Base-by-base conservation (phyloP, 2,888 invertebrate genomes). In the Eupsilia transversa region DNA sequence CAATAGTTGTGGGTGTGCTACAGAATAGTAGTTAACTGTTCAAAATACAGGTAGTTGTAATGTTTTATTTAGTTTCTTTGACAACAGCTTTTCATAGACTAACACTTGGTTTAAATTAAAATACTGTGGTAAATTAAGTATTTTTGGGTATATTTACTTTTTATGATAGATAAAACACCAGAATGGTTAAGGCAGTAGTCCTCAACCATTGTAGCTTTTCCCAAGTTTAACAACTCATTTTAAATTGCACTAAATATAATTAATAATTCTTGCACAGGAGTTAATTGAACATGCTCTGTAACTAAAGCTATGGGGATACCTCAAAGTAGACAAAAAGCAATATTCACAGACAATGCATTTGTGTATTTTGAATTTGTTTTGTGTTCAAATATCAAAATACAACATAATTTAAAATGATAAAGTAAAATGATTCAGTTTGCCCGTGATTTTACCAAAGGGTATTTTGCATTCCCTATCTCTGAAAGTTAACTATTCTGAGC, bases 1-100 rank as follows among this genome's bases (percentile, higher is more conserved):
- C 56, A 78, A 74, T 43, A 80, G 56, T 38, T 0, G 27, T 63
- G 41, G 30, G 41, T 30, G 49, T 43, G 56, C 46, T 46, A n/a
- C 20, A 63, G 71, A 46, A 56, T 56, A 49, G 38, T 49, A 77
- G 33, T 49, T 14, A 35, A 76, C 20, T 20, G 30, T 43, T 27
- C 41, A 35, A 74, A 14, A 38, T 17, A 64, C 30, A 41, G 75
- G 38, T 74, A 67, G 38, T 38, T 59, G 9, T 33, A 67, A 38
- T 59, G 52, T 52, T 59, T 43, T 14, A 41, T 0, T 57, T 33
- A 2, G 14, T 59, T 74, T 38, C 12, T 35, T 41, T 41, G 30
- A 74, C 9, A 63, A 43, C 23, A 27, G 12, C n/a, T 23, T 49
- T 10, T 35, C 33, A 41, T 41, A n/a, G 46, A 23, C 17, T 30